phyloP scores from a whole-genome alignment of 2,797 vertebrate species.

The Premnoplex brunnescens region DNA sequence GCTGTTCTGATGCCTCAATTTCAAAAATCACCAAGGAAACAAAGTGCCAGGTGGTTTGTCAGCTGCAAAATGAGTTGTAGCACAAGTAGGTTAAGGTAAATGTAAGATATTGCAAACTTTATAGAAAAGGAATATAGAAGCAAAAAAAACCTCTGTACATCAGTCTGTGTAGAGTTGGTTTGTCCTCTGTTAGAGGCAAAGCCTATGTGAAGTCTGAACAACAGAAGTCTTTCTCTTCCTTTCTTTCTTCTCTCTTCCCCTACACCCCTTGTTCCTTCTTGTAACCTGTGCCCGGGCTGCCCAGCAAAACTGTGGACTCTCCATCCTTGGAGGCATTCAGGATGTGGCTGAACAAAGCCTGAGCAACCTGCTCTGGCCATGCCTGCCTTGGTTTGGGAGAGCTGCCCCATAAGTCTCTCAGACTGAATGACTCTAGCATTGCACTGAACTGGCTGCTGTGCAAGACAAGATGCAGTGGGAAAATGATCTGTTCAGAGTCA shows the following conservation, averaged over 20 bases:
- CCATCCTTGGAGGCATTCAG: neutral
- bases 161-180: neutral
- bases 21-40: neutral
- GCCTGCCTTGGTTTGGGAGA: neutral
- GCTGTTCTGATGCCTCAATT: neutral
- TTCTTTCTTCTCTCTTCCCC: fast-evolving
- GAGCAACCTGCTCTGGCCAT: neutral
- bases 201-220: neutral
- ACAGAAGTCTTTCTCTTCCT: neutral
- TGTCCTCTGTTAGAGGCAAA: neutral
- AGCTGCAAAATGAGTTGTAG: neutral
- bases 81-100: neutral
- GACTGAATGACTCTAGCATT: neutral
- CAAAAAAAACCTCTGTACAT: neutral
- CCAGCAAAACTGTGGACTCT: neutral
- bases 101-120: neutral
- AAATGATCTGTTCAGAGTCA: fast-evolving
- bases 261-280: neutral
- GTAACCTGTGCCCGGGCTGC: neutral
- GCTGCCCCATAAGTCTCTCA: fast-evolving
- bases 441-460: fast-evolving
- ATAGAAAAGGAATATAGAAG: neutral
- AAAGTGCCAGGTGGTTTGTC: neutral
- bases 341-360: no score
- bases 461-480: fast-evolving